These are phyloP conservation scores for Chloropsis hardwickii DNA, from an alignment of 2,113 vertebrate species.

Conservation along the genomic window DNA sequence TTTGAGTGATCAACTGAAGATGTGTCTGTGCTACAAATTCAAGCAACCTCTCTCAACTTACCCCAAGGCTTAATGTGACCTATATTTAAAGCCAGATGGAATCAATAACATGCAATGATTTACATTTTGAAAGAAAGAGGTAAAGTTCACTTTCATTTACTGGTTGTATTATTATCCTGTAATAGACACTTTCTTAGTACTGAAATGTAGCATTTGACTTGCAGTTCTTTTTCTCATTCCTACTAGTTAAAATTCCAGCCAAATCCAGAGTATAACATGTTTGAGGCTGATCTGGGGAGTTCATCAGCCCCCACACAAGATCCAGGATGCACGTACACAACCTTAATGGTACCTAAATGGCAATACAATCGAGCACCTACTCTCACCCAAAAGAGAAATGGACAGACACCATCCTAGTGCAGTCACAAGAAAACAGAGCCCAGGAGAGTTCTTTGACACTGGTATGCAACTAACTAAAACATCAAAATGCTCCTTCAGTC, in stretches of 20 bases:
- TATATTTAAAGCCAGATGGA: neutral
- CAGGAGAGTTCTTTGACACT: neutral
- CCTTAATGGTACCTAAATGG: neutral
- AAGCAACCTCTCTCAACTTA: neutral
- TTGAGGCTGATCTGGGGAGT: neutral
- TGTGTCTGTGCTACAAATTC: neutral
- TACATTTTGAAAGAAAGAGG: neutral
- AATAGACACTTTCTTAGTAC: neutral
- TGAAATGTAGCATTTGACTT: neutral
- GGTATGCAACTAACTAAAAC: neutral
- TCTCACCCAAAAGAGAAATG: neutral
- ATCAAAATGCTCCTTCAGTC: neutral
- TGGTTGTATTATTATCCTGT: neutral
- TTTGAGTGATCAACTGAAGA: neutral
- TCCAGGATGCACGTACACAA: neutral
- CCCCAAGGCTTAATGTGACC: neutral
- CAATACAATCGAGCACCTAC: rapidly evolving
- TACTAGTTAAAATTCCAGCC: neutral
- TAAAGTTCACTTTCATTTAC: neutral
- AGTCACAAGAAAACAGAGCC: neutral
- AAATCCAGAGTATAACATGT: neutral
- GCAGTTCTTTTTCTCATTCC: neutral
- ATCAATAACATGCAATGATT: neutral
- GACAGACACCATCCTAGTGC: neutral
- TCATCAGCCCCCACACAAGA: neutral